Percentiles rank a stretch among this genome's conserved stretches.
phyloP scores from a whole-genome alignment of 1,140 invertebrate genomes.

The Latrodectus geometricus region DNA sequence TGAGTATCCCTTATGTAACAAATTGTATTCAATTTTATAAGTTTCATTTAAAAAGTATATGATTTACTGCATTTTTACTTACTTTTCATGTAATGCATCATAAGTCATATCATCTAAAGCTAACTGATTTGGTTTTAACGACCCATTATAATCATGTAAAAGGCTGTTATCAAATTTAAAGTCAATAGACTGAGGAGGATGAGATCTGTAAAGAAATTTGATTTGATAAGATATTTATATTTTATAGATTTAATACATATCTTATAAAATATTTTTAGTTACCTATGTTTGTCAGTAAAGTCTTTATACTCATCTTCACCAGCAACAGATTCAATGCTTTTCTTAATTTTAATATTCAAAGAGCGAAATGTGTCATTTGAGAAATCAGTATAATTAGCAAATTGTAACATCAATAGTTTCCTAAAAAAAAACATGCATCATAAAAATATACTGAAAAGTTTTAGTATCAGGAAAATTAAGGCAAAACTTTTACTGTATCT shows the following conservation, averaged over 20 bases:
- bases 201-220: conserved; percentile 73
- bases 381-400: conserved; percentile 67
- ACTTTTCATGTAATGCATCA: conserved; percentile 67
- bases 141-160: conserved; percentile 74
- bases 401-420: conserved; percentile 68
- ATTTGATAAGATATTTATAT: background rate
- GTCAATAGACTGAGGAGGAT: conserved; percentile 78
- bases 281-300: conserved; percentile 66
- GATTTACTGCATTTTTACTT: conserved; percentile 10
- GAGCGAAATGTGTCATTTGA: conserved; percentile 66
- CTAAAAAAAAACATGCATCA: conserved; percentile 63
- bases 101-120: conserved; percentile 92
- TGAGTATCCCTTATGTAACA: no score
- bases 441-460: no score
- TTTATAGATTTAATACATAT: background rate
- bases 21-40: no score
- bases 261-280: background rate
- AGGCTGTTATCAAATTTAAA: conserved; percentile 87
- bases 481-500: no score
- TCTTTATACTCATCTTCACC: conserved; percentile 69
- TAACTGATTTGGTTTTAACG: conserved; percentile 82
- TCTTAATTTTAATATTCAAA: conserved; percentile 66
- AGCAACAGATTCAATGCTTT: conserved; percentile 66
- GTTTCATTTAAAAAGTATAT: no score
- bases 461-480: no score